A percentile compares a stretch with the other conserved stretches of the same genome.
These are phyloP conservation scores for Channa striata DNA, from an alignment of 2,797 vertebrate genomes.

Conservation along the genomic window DNA sequence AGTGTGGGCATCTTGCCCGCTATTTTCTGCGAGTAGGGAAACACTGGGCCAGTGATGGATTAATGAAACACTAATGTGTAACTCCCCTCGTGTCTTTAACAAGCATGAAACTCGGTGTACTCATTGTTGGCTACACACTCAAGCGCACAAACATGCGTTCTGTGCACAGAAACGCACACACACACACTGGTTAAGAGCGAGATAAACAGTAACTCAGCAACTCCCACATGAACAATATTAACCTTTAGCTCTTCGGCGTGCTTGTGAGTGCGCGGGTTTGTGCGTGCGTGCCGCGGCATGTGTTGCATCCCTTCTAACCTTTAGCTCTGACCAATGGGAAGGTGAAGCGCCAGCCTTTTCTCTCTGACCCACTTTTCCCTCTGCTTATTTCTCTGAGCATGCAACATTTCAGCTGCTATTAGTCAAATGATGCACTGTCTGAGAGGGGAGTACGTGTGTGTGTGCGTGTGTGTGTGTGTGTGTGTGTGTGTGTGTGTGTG, in stretches of 20 bases:
- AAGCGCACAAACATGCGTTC: slow-evolving; percentile 36
- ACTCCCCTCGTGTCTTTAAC: slow-evolving; percentile 50
- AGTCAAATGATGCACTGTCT: slow-evolving; percentile 73
- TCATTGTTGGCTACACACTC: slow-evolving; percentile 42
- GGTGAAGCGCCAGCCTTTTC: slow-evolving; percentile 66
- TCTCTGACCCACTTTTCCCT: slow-evolving; percentile 74
- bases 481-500: slow-evolving; percentile 12
- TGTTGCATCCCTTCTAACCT: slow-evolving; percentile 70
- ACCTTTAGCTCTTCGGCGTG: slow-evolving; percentile 68
- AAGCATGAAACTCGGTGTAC: slow-evolving; percentile 40
- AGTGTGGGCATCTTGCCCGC: slow-evolving; percentile 13
- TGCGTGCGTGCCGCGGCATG: slow-evolving; percentile 46
- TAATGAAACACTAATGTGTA: slow-evolving; percentile 61
- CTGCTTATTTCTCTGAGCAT: slow-evolving; percentile 76
- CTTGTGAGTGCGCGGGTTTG: slow-evolving; percentile 10
- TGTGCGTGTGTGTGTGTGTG: slow-evolving; percentile 22
- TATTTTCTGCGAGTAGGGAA: slow-evolving; percentile 33
- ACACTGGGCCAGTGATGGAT: slow-evolving; percentile 46
- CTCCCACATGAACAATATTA: slow-evolving; percentile 74
- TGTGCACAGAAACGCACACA: slow-evolving; percentile 25
- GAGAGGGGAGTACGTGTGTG: slow-evolving; percentile 23
- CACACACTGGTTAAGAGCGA: slow-evolving; percentile 48
- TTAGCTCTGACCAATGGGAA: slow-evolving; percentile 72
- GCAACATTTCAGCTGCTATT: slow-evolving; percentile 80
- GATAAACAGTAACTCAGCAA: slow-evolving; percentile 64